Base-by-base conservation (phyloP, 2,113 vertebrate genomes). In the Petrocephalus zakoni region DNA sequence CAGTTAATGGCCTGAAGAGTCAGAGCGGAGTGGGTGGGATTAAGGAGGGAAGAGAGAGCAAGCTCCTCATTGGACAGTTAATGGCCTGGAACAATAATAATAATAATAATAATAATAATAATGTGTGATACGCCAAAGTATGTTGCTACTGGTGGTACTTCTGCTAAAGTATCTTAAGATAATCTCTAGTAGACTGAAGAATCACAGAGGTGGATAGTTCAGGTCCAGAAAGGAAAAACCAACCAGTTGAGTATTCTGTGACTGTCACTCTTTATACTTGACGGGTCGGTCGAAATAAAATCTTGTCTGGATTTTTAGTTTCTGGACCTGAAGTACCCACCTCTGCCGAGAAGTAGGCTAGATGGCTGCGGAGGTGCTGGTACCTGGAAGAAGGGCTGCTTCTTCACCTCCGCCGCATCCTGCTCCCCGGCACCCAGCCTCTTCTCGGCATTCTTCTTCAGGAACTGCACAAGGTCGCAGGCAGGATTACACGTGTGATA, bases 331-430 rank as follows among this genome's bases (percentile, higher is more conserved):
- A 68, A 68, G n/a, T 29, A 11, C 4, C 61, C 61, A 29, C 4
- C 61, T 68, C 34, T 42, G 75, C 7, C 4, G 29, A 46, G 75
- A 46, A 46, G 8, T 81, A 15, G 61, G 61, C 22, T 0, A n/a
- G n/a, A 13, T 9, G 25, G 61, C n/a, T 4, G 61, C 29, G n/a
- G n/a, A 68, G 61, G 10, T 68, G 1, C 15, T 34, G 72, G 91
- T 91, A 99, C 98, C 96, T 96, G 93, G 90, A 96, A 99, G 93
- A 98, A 99, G 1, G 96, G 93, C 91, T 99, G 97, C 6, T 90
- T 94, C 93, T 99, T 99, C 89, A 99, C 95, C 90, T 99, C 98
- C 49, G 96, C 96, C 0, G 98, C 97, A 1, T 99, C 98, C 86
- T 90, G 95, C 61, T 96, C 95, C 49, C 97, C 97, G 0, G 95